Evolutionary conservation across 2,888 invertebrate genomes (phyloP).

Genomic region (Allygus modestus): DNA sequence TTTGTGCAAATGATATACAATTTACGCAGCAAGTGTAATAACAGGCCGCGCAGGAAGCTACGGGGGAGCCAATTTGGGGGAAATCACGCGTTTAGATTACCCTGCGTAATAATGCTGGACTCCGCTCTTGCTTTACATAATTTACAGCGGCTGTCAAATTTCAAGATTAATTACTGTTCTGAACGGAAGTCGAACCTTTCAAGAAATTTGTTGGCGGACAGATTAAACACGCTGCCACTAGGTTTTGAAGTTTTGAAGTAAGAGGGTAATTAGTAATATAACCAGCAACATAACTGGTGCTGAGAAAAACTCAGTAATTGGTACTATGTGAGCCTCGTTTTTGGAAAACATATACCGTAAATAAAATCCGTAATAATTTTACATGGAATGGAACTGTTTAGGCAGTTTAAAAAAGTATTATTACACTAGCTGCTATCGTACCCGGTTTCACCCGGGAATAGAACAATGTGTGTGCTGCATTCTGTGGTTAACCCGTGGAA

Average conservation of each 20-base stretch:
- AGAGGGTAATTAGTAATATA: too few relatives aligned
- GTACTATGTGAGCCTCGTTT: too few relatives aligned
- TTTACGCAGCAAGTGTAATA: slow-evolving; percentile 42
- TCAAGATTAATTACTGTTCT: slow-evolving; percentile 29
- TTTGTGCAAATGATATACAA: slow-evolving; percentile 56
- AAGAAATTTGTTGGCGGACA: not conserved
- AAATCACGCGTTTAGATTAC: slow-evolving; percentile 54
- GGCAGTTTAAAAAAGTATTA: too few relatives aligned
- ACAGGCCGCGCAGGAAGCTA: slow-evolving; percentile 6
- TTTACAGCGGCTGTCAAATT: slow-evolving; percentile 39
- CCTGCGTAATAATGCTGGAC: slow-evolving; percentile 29
- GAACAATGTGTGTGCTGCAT: too few relatives aligned
- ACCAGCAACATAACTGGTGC: too few relatives aligned
- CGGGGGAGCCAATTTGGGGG: slow-evolving; percentile 37
- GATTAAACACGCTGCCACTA: not conserved
- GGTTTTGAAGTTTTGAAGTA: not conserved
- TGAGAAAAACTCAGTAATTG: too few relatives aligned
- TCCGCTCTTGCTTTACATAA: slow-evolving; percentile 42
- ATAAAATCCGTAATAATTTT: too few relatives aligned
- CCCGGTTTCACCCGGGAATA: too few relatives aligned
- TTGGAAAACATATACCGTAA: too few relatives aligned
- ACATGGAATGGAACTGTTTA: too few relatives aligned
- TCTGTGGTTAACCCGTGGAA: too few relatives aligned
- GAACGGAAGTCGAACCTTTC: slow-evolving; percentile 30
- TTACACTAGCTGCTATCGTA: too few relatives aligned